These are phyloP conservation scores for Bombus consobrinus DNA, from an alignment of 1,140 invertebrate genomes.

Conservation along the genomic window DNA sequence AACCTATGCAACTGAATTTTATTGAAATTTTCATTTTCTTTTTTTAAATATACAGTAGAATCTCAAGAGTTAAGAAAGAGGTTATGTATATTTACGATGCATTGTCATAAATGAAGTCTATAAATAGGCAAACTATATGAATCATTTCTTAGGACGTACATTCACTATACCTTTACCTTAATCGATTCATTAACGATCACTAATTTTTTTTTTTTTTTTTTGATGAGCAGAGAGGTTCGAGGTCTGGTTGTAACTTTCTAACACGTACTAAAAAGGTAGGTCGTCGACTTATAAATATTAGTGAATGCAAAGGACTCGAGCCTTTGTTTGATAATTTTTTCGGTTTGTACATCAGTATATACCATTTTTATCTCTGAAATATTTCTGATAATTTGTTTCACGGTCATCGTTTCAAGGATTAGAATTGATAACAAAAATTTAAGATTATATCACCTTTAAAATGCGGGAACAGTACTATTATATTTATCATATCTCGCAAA, in stretches of 20 bases:
- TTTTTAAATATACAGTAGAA: no score
- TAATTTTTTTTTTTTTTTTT: slow-evolving; percentile 24
- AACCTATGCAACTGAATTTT: no score
- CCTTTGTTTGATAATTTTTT: neutral
- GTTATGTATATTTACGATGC: neutral
- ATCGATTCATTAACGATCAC: slow-evolving; percentile 7
- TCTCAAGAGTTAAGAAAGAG: neutral
- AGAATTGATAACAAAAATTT: neutral
- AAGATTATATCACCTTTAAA: no score
- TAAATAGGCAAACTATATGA: neutral
- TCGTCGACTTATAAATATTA: neutral
- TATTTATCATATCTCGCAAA: no score
- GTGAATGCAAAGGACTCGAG: neutral
- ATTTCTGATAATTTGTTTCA: neutral
- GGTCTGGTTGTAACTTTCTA: slow-evolving; percentile 34
- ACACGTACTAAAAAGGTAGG: slow-evolving; percentile 11
- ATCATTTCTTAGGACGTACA: neutral
- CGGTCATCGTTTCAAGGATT: neutral
- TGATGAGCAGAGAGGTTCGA: neutral
- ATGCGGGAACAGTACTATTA: no score
- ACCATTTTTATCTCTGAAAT: no score
- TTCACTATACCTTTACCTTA: neutral
- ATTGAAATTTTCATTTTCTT: no score
- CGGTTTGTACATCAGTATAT: neutral
- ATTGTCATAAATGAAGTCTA: neutral